phyloP scores from a whole-genome alignment of 2,113 vertebrate genomes.

The Tringa solitaria region DNA sequence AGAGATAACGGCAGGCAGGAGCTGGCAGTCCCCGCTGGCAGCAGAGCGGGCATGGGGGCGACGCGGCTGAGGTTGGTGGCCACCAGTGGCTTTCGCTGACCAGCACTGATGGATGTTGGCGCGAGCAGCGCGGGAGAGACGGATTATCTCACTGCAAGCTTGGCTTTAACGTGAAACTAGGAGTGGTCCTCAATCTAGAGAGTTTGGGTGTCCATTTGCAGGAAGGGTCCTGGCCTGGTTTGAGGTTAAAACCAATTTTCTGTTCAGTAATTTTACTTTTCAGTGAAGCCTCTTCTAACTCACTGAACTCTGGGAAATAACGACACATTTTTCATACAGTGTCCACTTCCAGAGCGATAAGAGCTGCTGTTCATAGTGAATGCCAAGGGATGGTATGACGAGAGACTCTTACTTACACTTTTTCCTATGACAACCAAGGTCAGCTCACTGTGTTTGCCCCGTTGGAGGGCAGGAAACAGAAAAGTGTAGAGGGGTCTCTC shows the following conservation, averaged over 20 bases:
- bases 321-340: not conserved
- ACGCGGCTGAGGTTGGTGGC: not conserved
- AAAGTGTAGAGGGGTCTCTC: not conserved
- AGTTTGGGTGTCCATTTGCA: not conserved
- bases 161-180: too few species aligned
- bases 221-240: not conserved
- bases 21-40: not conserved
- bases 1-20: rapidly evolving
- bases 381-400: not conserved
- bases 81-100: not conserved
- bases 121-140: rapidly evolving
- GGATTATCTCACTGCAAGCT: rapidly evolving
- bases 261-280: not conserved
- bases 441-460: not conserved
- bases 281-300: not conserved
- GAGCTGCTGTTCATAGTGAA: not conserved
- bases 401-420: not conserved
- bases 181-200: not conserved
- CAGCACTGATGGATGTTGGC: rapidly evolving
- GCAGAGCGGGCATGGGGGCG: rapidly evolving
- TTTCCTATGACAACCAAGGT: not conserved
- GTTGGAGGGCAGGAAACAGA: not conserved
- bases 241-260: not conserved
- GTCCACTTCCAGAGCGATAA: not conserved
- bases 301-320: not conserved